Evolutionary conservation across 2,888 invertebrate species (phyloP), one percentile per base, ranked within the genome.

Genomic region (Melolontha melolontha): DNA sequence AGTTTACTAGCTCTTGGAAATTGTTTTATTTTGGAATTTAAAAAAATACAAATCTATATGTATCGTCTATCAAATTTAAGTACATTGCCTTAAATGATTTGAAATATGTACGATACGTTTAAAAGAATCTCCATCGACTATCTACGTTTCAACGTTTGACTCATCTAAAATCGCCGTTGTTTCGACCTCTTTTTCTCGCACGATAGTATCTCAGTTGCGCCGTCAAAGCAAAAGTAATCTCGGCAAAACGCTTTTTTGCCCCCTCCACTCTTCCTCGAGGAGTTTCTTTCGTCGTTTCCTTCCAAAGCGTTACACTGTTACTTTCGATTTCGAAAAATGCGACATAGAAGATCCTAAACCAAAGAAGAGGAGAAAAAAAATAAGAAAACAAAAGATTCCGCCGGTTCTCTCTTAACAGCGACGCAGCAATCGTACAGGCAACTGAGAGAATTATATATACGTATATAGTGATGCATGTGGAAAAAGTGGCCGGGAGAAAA

Each of bases 181-280:
- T n/a, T 40, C 54, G 39, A 17, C 51, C 17, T 39, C 17, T 17
- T 5, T 17, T 14, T 40, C 17, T 14, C 11, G 40, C 12, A 34
- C 27, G 51, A 54, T 54, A 8, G 40, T 39, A 62, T 57, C 57
- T 44, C 16, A 10, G 47, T 47, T 12, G 39, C 47, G 59, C n/a
- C 47, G 39, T 62, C 47, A 62, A 62, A 62, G 47, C 11, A 47
- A 62, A 62, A 62, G 59, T 62, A 62, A 62, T 62, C 59, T 62
- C 47, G 34, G 29, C 47, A 16, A 62, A 62, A 34, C 47, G 22
- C 59, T 47, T 62, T 62, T 47, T 62, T 47, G 6, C 10, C 34
- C 34, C 34, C 10, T 34, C 1, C 34, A 6, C 34, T 8, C 34
- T 34, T 27, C 12, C 8, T 8, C 40, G 40, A 8, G 17, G 16